Percentiles rank a stretch among this genome's conserved stretches.
Evolutionary conservation across 2,797 vertebrate species (phyloP).

Genomic region (Arctocebus calabarensis): DNA sequence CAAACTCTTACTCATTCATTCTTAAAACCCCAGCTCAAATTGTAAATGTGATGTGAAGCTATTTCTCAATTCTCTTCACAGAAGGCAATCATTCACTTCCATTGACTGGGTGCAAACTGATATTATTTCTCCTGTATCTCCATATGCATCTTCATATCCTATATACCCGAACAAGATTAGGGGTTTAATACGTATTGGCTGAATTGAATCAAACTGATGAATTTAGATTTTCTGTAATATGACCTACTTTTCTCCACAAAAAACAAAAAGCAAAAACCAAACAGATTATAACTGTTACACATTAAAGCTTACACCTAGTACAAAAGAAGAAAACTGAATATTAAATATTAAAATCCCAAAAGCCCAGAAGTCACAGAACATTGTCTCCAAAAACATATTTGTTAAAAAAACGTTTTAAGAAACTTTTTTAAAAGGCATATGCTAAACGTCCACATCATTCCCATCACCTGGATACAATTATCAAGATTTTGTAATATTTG

Average conservation of each 20-base stretch:
- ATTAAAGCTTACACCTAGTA: constrained; percentile 14
- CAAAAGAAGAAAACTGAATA: neutral
- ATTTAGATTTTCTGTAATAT: constrained; percentile 41
- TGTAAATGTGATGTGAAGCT: constrained; percentile 32
- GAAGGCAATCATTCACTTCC: constrained; percentile 49
- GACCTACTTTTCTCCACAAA: neutral
- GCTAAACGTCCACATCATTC: neutral
- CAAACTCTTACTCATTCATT: constrained; percentile 47
- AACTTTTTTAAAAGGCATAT: neutral
- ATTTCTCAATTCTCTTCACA: constrained; percentile 31
- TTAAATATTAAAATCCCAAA: constrained; percentile 21
- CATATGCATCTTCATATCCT: constrained; percentile 32
- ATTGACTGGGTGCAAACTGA: neutral
- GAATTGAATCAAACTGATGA: constrained; percentile 40
- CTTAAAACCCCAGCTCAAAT: constrained; percentile 53
- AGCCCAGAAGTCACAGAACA: neutral
- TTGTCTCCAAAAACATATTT: neutral
- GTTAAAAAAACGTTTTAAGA: neutral
- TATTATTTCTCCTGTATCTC: constrained; percentile 23
- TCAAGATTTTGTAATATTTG: neutral
- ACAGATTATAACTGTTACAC: neutral
- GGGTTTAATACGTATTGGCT: constrained; percentile 52
- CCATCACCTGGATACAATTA: neutral
- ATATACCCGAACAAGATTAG: constrained; percentile 38
- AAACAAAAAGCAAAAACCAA: neutral